Percentiles rank a stretch among this genome's conserved stretches.
These are phyloP conservation scores for Alectoris magna DNA, from an alignment of 2,797 vertebrate genomes.

Conservation along the genomic window DNA sequence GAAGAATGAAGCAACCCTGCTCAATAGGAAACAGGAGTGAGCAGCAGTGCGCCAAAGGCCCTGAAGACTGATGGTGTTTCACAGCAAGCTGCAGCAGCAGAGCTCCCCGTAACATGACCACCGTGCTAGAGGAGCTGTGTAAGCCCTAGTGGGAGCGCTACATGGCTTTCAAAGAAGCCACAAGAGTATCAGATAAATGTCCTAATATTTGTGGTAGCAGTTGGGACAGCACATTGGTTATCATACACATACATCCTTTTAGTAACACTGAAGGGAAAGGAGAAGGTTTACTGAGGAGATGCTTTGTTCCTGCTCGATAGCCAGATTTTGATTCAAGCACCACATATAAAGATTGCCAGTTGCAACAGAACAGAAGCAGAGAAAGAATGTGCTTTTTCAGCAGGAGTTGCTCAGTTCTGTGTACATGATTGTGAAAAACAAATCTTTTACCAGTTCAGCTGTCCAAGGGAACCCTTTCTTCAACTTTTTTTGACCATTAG, in stretches of 20 bases:
- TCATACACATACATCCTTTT: background rate
- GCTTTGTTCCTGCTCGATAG: background rate
- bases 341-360: background rate
- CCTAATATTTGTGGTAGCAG: background rate
- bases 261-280: background rate
- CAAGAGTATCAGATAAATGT: background rate
- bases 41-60: background rate
- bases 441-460: background rate
- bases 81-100: background rate
- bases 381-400: background rate
- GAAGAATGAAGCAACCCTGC: conserved; percentile 12
- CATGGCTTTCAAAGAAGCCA: background rate
- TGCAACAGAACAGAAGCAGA: background rate
- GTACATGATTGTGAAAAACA: background rate
- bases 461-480: background rate
- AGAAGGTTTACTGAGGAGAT: background rate
- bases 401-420: background rate
- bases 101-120: background rate
- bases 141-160: background rate
- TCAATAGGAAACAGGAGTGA: conserved; percentile 7
- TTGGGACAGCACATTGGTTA: background rate
- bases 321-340: background rate
- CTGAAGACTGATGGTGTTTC: background rate
- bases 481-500: background rate
- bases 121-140: background rate